A percentile compares a stretch with the other conserved stretches of the same genome.
These are phyloP conservation scores for Gisinianus flammeolus DNA, from an alignment of 2,888 invertebrate genomes.

Conservation along the genomic window DNA sequence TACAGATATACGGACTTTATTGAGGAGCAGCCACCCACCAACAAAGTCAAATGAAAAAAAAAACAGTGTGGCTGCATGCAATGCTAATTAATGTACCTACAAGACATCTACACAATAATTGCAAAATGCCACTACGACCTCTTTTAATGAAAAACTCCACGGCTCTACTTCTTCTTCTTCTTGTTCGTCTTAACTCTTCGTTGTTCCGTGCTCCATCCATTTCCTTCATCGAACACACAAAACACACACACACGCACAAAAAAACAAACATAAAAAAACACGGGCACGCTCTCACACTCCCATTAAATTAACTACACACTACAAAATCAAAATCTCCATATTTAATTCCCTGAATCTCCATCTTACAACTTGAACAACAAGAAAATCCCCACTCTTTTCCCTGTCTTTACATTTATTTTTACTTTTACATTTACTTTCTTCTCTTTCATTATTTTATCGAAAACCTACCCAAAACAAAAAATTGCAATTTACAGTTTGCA, in stretches of 20 bases:
- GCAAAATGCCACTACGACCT: slow-evolving; percentile 3
- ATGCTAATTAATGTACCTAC: not conserved
- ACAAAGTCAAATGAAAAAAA: not conserved
- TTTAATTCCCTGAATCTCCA: not conserved
- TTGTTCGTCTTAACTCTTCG: not conserved
- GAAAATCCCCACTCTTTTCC: not conserved
- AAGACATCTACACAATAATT: slow-evolving; percentile 11
- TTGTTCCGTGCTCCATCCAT: not conserved
- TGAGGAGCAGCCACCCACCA: not conserved
- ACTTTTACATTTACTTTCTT: not conserved
- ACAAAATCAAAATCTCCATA: not conserved
- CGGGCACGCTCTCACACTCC: not conserved
- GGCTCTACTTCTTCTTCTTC: not conserved
- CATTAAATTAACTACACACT: not conserved
- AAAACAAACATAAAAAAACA: too few relatives aligned
- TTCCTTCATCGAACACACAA: too few relatives aligned
- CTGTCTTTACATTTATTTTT: too few relatives aligned
- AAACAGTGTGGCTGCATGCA: not conserved
- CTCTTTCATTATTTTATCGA: not conserved
- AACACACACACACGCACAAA: too few relatives aligned
- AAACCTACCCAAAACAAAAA: not conserved
- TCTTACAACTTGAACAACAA: not conserved
- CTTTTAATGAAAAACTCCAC: not conserved
- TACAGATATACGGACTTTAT: slow-evolving; percentile 16
- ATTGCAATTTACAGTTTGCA: not conserved